Base-by-base conservation (phyloP, 2,113 vertebrate genomes). In the Opisthocomus hoazin region DNA sequence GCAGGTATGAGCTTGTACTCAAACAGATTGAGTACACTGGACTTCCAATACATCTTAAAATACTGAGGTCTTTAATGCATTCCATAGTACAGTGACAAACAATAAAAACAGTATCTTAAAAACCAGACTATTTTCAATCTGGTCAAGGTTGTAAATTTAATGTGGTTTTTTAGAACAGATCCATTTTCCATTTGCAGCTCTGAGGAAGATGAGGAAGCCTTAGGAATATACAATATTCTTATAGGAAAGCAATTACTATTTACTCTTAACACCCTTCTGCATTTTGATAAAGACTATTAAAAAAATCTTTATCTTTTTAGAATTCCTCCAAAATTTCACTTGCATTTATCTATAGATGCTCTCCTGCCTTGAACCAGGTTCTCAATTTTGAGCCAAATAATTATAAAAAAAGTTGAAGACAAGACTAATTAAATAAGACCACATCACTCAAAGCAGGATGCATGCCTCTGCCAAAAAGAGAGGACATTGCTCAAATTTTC, bases 221-320 rank as follows among this genome's bases (percentile, higher is more conserved):
- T 85, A 61, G 73, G 57, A 93, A 82, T 30, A 24, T 60, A 61
- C 41, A 90, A 41, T 32, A 50, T 34, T 82, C 43, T n/a, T 69
- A 63, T 54, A 94, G 90, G 92, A 93, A 96, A 76, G 19, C 66
- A 89, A 89, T 83, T 93, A 63, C 12, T 84, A 22, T 85, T 91
- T 95, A 76, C 56, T 69, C 68, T 87, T 81, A 87, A 89, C 96
- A 74, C 8, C 41, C 4, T 77, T 89, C 71, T 71, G 61, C 70
- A 41, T 92, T 94, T 89, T 91, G 61, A 84, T 46, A 94, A n/a
- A 64, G 18, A 26, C 32, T 54, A 50, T 43, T 51, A 37, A 74
- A 84, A 91, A 91, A 87, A 86, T 30, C 32, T 74, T 68, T 39
- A 34, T n/a, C 4, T 46, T 82, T 93, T 94, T 76, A 87, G 39